phyloP scores from a whole-genome alignment of 2,797 vertebrate species.

The Sus cebifrons region DNA sequence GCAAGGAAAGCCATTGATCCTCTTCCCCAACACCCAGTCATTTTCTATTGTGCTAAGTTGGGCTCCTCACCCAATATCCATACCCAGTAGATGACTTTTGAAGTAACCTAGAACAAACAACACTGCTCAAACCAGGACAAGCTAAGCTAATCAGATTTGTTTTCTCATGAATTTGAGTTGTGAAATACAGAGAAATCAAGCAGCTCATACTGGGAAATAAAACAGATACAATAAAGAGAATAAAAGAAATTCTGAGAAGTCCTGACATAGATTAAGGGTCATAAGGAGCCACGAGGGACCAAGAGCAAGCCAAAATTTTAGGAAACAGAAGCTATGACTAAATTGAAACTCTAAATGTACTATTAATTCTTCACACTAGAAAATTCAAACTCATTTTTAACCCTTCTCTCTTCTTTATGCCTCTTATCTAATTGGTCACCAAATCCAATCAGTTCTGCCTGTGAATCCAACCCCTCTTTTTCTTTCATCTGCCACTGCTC shows the following conservation, averaged over 20 bases:
- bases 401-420: background rate
- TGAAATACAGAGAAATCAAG: background rate
- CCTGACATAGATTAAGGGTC: background rate
- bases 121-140: background rate
- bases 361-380: background rate
- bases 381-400: background rate
- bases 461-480: background rate
- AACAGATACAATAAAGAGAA: background rate
- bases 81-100: background rate
- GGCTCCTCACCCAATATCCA: background rate
- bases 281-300: background rate
- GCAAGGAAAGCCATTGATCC: background rate
- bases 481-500: background rate
- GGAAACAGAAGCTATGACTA: background rate
- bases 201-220: background rate
- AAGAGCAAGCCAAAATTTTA: background rate
- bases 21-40: background rate
- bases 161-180: background rate
- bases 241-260: background rate
- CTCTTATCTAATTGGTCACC: background rate
- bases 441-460: background rate
- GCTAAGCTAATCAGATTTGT: background rate
- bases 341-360: background rate
- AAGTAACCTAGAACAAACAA: background rate
- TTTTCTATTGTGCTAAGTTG: background rate